Base-by-base conservation (phyloP, 2,888 invertebrate species). In the Pyralis farinalis region DNA sequence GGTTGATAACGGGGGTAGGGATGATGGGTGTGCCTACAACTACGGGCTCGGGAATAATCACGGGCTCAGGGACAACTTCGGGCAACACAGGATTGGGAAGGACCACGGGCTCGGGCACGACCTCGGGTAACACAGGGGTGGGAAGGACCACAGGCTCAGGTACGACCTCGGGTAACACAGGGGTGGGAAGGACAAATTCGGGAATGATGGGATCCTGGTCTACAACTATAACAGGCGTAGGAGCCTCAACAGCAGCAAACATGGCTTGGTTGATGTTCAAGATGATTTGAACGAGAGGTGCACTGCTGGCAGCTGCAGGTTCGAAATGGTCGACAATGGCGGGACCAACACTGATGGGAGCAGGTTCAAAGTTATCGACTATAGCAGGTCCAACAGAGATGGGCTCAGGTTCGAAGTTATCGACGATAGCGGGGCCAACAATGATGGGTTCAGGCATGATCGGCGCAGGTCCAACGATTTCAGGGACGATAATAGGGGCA, bases 231-330 rank as follows among this genome's bases (percentile, higher is more conserved):
- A 37, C 35, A 27, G 45, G 47, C 22, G 40, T 33, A 10, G 31
- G 36, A n/a, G 50, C 49, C 5, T 3, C 39, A 1, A 28, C 39
- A 16, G 44, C 30, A 9, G 40, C 47, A 12, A 46, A 45, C 9
- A 47, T 51, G n/a, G 54, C 50, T 40, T 57, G 44, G 43, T 57
- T 56, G 39, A 65, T 55, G 54, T 69, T 71, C 46, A 71, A 36
- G 58, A 71, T 58, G 52, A 71, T 63, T 53, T 69, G 66, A 30
- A 70, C 64, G 27, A 65, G 51, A 21, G 63, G 61, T 44, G 57
- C 42, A 36, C 40, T 40, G 39, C 39, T 25, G 9, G 40, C 31
- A n/a, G 30, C 31, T 6, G 39, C 29, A 7, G 20, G 11, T 9
- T 36, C 30, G 12, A 45, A 46, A 10, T 42, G 40, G 22, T 43